Conservation (phyloP, 1,140 invertebrate species). For the Reticulitermes speratus region DNA sequence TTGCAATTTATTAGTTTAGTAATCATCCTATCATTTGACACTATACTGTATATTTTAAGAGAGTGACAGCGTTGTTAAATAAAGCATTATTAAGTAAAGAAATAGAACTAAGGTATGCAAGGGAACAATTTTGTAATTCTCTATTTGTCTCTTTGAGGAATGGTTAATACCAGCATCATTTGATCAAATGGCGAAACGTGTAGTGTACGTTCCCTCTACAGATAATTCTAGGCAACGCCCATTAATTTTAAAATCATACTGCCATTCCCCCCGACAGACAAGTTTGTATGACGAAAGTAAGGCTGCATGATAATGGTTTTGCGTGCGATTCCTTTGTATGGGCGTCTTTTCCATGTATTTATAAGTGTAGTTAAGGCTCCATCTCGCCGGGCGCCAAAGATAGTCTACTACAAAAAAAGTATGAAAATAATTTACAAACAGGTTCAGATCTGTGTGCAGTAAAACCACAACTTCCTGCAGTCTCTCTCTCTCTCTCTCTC, state of each 20-base stretch:
- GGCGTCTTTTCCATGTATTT: conserved; percentile 18
- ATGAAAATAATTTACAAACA: neutral
- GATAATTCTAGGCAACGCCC: neutral
- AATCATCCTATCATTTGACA: too few relatives aligned
- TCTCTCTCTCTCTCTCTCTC: neutral
- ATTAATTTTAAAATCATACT: conserved; percentile 15
- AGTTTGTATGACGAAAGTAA: neutral
- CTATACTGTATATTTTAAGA: too few relatives aligned
- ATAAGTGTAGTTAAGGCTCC: conserved; percentile 2
- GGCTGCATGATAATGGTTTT: conserved; percentile 1
- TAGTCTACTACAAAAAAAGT: neutral
- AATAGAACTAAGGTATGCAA: too few relatives aligned
- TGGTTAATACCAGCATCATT: neutral
- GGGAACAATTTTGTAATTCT: neutral
- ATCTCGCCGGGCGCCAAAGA: neutral
- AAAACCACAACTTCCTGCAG: conserved; percentile 9
- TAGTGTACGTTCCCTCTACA: neutral
- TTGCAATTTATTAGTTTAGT: too few relatives aligned
- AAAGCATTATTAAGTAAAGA: too few relatives aligned
- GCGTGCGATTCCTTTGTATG: conserved; percentile 10
- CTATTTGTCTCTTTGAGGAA: neutral
- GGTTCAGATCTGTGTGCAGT: neutral
- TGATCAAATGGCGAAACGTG: neutral
- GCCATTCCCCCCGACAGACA: neutral
- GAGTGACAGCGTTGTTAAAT: too few relatives aligned